Evolutionary conservation across 2,888 invertebrate species (phyloP).

Genomic region (Pristionchus maxplancki): DNA sequence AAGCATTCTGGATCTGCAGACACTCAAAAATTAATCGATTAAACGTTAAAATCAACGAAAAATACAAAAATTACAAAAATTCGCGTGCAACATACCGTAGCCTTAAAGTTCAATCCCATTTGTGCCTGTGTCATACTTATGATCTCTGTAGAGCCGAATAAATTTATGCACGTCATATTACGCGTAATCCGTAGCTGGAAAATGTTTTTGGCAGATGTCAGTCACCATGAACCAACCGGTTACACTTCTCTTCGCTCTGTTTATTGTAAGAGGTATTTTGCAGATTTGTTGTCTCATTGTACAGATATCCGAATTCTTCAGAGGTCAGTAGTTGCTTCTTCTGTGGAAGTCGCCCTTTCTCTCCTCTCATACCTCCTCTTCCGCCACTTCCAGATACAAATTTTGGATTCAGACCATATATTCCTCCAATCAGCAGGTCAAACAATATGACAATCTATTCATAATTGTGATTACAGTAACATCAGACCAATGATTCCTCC

Average conservation of each 20-base stretch:
- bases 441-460: not conserved
- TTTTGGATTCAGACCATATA: not conserved
- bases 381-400: not conserved
- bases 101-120: not conserved
- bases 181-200: not conserved
- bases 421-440: conserved; percentile 5
- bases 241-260: not conserved
- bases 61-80: not conserved
- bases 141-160: not conserved
- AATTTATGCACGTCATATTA: not conserved
- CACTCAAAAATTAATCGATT: not conserved
- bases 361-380: not conserved
- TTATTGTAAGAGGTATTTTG: not conserved
- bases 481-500: not conserved
- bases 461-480: not conserved
- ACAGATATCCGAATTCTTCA: not conserved
- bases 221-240: conserved; percentile 7
- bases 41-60: not conserved
- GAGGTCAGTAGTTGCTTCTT: not conserved
- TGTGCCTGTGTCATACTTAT: not conserved
- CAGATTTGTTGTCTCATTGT: not conserved
- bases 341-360: not conserved
- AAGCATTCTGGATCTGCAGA: conserved; percentile 2
- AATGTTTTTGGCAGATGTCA: not conserved
- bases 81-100: not conserved